Evolutionary conservation across 2,113 vertebrate genomes (phyloP).

Genomic region (Boulengeromyrus knoepffleri): DNA sequence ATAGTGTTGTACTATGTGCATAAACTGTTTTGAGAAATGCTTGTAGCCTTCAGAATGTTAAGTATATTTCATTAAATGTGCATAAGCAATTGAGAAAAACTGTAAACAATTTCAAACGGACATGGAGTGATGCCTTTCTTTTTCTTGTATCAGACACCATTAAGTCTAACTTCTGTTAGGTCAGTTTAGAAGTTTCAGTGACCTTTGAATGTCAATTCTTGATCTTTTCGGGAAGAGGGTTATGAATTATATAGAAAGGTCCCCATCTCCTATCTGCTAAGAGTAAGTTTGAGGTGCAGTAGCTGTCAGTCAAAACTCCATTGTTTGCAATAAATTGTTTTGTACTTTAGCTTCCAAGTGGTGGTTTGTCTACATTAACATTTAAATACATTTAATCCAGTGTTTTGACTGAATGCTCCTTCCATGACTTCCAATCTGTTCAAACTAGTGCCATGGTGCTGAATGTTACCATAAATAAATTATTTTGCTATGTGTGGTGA

Average conservation of each 20-base stretch:
- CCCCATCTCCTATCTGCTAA: background rate
- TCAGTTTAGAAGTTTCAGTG: background rate
- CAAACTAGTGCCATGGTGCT: background rate
- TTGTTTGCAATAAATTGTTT: background rate
- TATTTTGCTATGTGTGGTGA: background rate
- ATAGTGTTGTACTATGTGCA: background rate
- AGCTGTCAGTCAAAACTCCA: background rate
- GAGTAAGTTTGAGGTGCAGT: background rate
- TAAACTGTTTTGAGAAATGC: background rate
- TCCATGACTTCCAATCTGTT: background rate
- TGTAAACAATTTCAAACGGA: background rate
- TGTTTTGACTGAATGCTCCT: background rate
- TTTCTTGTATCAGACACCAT: background rate
- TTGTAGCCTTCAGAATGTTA: background rate
- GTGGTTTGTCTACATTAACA: background rate
- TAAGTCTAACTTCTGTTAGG: background rate
- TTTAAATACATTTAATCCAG: background rate
- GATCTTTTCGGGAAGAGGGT: background rate
- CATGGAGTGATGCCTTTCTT: background rate
- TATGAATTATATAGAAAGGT: background rate
- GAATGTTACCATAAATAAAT: background rate
- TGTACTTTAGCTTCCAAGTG: background rate
- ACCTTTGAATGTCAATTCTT: conserved; percentile 1
- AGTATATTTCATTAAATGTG: background rate
- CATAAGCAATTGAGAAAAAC: background rate